These are phyloP conservation scores for Coelinius sp. DNA, from an alignment of 2,888 invertebrate species.

Conservation along the genomic window DNA sequence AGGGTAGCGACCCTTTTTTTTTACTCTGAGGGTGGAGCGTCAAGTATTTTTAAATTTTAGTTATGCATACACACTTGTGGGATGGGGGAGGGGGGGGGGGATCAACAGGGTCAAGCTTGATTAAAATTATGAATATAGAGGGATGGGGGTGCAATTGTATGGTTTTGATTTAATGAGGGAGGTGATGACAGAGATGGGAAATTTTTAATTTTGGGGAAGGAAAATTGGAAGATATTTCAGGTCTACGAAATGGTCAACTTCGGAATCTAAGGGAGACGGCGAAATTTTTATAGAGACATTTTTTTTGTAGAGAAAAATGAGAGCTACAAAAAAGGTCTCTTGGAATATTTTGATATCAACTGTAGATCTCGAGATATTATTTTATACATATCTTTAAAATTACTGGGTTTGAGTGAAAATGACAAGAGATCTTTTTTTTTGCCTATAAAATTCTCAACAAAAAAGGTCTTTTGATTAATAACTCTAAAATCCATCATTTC, in stretches of 20 bases:
- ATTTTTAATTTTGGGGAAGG: neutral
- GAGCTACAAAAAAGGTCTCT: neutral
- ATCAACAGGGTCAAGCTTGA: neutral
- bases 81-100: neutral
- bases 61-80: neutral
- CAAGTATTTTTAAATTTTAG: constrained; percentile 1
- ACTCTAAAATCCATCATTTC: no score
- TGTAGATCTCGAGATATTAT: no score
- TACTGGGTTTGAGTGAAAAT: no score
- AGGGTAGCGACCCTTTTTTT: neutral
- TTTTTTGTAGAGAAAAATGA: neutral
- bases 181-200: neutral
- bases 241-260: neutral
- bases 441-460: no score
- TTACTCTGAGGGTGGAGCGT: neutral
- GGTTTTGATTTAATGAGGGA: neutral
- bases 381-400: no score
- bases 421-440: no score
- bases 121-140: neutral
- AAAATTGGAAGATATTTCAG: neutral
- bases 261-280: no score
- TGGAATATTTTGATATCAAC: no score
- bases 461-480: no score
- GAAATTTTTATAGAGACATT: neutral
- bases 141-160: neutral